Percentiles rank a stretch among this genome's conserved stretches.
phyloP scores from a whole-genome alignment of 2,888 invertebrate genomes.

The Venusia cambrica region DNA sequence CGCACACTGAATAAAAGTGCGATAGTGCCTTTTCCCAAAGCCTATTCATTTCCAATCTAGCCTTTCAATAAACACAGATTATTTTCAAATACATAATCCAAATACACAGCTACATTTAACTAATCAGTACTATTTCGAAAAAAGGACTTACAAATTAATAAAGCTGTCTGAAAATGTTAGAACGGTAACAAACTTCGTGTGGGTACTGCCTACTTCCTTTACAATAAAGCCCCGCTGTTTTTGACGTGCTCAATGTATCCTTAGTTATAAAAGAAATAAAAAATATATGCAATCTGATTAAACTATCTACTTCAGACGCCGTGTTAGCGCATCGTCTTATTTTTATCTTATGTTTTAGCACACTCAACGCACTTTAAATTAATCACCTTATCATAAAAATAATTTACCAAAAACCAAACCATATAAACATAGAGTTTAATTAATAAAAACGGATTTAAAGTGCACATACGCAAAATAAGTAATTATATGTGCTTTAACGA shows the following conservation, averaged over 20 bases:
- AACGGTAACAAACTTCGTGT: constrained; percentile 37
- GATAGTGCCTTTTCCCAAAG: background rate
- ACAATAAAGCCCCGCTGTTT: constrained; percentile 13
- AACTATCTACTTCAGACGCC: constrained; percentile 32
- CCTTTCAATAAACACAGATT: constrained; percentile 20
- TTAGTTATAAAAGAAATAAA: constrained; percentile 21
- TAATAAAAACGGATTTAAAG: constrained; percentile 6
- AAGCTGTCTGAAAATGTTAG: constrained; percentile 64
- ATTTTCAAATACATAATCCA: constrained; percentile 16
- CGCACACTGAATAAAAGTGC: too few species aligned
- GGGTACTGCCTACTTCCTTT: constrained; percentile 12
- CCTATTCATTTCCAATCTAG: constrained; percentile 3
- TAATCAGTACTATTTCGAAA: constrained; percentile 33
- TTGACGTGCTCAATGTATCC: constrained; percentile 12
- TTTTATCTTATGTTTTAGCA: constrained; percentile 13
- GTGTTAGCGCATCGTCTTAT: constrained; percentile 30
- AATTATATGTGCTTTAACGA: constrained; percentile 6
- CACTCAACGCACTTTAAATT: constrained; percentile 18
- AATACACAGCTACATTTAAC: constrained; percentile 27
- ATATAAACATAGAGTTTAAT: constrained; percentile 7
- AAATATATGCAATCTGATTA: constrained; percentile 26
- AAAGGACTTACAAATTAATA: constrained; percentile 63
- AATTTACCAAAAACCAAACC: constrained; percentile 12
- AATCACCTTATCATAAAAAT: constrained; percentile 12
- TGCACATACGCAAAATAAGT: constrained; percentile 7